Percentiles rank a stretch among this genome's conserved stretches.
Evolutionary conservation across 2,888 invertebrate species (phyloP).

Genomic region (Aleiodes testaceus): DNA sequence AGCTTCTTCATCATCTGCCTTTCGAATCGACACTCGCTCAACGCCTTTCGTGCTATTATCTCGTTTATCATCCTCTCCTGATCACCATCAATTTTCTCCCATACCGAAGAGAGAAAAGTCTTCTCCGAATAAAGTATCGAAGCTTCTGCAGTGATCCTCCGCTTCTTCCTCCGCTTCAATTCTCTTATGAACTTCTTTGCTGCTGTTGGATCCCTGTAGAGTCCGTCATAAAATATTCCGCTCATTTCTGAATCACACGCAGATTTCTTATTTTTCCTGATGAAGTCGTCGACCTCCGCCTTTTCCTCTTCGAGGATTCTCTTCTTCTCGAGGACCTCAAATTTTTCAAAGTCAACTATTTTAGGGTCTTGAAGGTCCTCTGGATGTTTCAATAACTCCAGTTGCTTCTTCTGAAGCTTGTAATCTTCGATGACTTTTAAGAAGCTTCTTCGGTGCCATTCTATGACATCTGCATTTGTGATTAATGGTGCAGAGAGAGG

Average conservation of each 20-base stretch:
- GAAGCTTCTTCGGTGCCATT: slow-evolving; percentile 77
- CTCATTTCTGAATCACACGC: neutral
- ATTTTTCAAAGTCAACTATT: no score
- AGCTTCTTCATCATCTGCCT: slow-evolving; percentile 80
- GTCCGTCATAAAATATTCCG: neutral
- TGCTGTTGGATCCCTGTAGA: slow-evolving; percentile 43
- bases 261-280: slow-evolving; percentile 45
- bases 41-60: slow-evolving; percentile 75
- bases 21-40: slow-evolving; percentile 79
- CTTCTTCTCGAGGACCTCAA: neutral
- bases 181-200: slow-evolving; percentile 71
- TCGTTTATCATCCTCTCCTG: slow-evolving; percentile 75
- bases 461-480: slow-evolving; percentile 74
- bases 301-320: slow-evolving; percentile 22
- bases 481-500: slow-evolving; percentile 73
- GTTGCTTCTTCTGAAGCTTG: slow-evolving; percentile 72
- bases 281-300: slow-evolving; percentile 50
- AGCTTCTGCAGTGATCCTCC: slow-evolving; percentile 72
- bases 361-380: slow-evolving; percentile 8
- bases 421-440: slow-evolving; percentile 73
- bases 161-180: slow-evolving; percentile 73
- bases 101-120: slow-evolving; percentile 74
- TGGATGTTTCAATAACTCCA: slow-evolving; percentile 29
- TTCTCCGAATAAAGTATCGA: slow-evolving; percentile 75
- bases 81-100: slow-evolving; percentile 75